Evolutionary conservation across 2,113 vertebrate species (phyloP).

Genomic region (Aldabrachelys gigantea): DNA sequence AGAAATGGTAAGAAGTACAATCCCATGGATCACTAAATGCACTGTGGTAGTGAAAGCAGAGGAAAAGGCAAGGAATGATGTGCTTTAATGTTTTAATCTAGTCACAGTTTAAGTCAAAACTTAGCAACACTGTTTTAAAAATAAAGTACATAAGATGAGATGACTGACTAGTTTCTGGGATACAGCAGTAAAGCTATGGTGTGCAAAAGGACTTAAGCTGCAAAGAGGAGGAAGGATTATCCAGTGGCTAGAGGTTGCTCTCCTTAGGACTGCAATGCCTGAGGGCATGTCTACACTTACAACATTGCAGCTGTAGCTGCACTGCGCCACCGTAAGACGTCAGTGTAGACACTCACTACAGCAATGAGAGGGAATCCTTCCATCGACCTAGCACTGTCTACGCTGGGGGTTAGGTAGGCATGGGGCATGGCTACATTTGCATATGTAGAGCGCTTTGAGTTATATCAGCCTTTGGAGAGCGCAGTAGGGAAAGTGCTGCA

Average conservation of each 20-base stretch:
- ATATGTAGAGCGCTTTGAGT: no score
- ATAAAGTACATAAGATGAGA: background rate
- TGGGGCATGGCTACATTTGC: no score
- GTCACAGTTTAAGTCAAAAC: background rate
- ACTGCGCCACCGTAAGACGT: no score
- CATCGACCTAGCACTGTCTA: no score
- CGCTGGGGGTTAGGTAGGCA: no score
- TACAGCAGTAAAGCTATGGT: background rate
- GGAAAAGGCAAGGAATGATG: background rate
- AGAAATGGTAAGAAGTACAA: background rate
- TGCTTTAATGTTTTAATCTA: background rate
- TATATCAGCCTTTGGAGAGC: no score
- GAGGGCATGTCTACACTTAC: no score
- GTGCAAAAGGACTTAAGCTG: background rate
- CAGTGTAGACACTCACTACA: no score
- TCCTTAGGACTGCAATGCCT: no score
- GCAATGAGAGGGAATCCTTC: no score
- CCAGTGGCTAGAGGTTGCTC: background rate
- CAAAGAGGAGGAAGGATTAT: background rate
- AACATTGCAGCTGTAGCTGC: no score
- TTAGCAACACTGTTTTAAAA: background rate
- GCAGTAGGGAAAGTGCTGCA: no score
- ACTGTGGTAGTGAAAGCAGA: conserved; percentile 7
- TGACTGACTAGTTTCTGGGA: background rate
- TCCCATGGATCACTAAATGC: background rate